phyloP scores from a whole-genome alignment of 2,113 vertebrate species.

The Erythrolamprus reginae region DNA sequence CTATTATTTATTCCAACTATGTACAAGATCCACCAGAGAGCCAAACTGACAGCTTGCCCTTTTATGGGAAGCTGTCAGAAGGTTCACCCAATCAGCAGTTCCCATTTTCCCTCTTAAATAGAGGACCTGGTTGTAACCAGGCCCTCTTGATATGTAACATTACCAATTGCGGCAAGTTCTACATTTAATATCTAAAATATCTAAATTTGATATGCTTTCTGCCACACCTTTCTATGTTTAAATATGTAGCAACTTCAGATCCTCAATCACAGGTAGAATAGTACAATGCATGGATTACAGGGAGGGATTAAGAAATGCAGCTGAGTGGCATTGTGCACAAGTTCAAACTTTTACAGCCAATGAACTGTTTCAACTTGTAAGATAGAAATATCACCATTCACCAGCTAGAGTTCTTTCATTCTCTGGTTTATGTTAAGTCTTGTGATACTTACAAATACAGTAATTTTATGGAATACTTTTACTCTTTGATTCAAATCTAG shows the following conservation, averaged over 20 bases:
- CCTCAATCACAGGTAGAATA: background rate
- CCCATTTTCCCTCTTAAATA: no score
- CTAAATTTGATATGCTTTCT: background rate
- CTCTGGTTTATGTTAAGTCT: background rate
- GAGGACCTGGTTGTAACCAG: no score
- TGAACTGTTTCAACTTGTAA: accelerated
- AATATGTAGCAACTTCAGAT: background rate
- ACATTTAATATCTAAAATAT: no score
- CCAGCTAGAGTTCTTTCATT: background rate
- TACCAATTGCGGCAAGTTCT: background rate
- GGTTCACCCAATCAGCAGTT: no score
- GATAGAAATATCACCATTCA: accelerated
- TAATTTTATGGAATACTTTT: background rate
- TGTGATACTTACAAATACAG: background rate
- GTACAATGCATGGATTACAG: accelerated
- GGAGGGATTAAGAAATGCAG: background rate
- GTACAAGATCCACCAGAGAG: no score
- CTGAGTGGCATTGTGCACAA: background rate
- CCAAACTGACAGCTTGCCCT: no score
- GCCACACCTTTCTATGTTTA: background rate
- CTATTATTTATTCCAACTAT: no score
- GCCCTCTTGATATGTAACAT: background rate
- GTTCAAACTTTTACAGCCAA: background rate
- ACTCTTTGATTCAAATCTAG: background rate
- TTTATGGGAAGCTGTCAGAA: no score